These are phyloP conservation scores for Caenorhabditis plicata DNA, from an alignment of 2,888 invertebrate genomes.

Conservation along the genomic window DNA sequence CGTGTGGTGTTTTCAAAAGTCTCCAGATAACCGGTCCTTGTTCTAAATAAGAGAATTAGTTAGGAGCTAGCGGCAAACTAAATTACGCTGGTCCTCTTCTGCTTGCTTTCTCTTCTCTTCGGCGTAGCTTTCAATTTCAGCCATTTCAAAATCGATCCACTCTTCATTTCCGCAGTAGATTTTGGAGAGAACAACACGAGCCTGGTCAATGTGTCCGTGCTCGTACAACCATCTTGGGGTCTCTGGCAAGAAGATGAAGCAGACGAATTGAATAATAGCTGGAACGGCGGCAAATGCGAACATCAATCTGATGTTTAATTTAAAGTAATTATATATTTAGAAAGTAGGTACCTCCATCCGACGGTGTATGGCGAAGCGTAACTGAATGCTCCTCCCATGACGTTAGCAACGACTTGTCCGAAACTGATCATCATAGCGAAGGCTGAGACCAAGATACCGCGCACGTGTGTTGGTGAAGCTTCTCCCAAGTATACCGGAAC, in stretches of 20 bases:
- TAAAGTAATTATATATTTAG: background rate
- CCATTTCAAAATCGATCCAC: conserved; percentile 56
- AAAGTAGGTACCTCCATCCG: conserved; percentile 70
- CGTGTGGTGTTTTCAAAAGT: conserved; percentile 54
- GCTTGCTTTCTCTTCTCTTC: conserved; percentile 23
- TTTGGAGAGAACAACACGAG: conserved; percentile 35
- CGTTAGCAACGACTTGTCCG: conserved; percentile 70
- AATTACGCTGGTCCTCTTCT: conserved; percentile 29
- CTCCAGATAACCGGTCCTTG: conserved; percentile 36
- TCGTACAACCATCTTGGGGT: conserved; percentile 68
- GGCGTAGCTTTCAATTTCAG: conserved; percentile 42
- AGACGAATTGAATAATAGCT: conserved; percentile 67
- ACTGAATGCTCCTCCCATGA: conserved; percentile 69
- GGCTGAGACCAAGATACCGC: conserved; percentile 70
- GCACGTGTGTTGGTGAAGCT: conserved; percentile 68
- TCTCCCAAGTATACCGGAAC: conserved; percentile 72
- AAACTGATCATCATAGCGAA: conserved; percentile 66
- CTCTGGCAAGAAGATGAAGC: conserved; percentile 71
- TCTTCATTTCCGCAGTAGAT: conserved; percentile 52
- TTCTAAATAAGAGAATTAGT: conserved; percentile 12
- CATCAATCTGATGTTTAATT: conserved; percentile 67
- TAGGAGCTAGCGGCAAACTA: background rate
- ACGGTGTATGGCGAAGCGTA: conserved; percentile 64
- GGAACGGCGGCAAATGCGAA: conserved; percentile 69
- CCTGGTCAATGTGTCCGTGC: conserved; percentile 38